These are phyloP conservation scores for Porites lutea DNA, from an alignment of 64 coral and sea anemone species.

Conservation along the genomic window DNA sequence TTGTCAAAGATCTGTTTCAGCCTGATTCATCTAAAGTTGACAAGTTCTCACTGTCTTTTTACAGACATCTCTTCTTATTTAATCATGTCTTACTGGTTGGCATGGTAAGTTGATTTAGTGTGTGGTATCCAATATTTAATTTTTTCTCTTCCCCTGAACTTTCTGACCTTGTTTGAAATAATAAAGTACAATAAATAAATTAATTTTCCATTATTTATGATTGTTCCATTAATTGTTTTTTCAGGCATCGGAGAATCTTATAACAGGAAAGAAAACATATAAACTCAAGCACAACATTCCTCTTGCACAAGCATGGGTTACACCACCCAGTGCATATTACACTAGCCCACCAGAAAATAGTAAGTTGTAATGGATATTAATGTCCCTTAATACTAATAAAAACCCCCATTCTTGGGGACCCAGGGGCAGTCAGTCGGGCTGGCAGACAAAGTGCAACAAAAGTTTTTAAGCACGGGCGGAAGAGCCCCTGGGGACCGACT, in stretches of 20 bases:
- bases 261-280: slow-evolving; percentile 90
- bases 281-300: slow-evolving; percentile 80
- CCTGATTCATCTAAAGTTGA: no score
- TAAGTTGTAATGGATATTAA: slow-evolving; percentile 36
- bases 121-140: not conserved
- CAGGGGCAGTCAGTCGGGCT: no score
- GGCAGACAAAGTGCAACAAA: no score
- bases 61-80: slow-evolving; percentile 95
- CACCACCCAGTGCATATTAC: slow-evolving; percentile 77
- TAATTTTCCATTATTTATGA: not conserved
- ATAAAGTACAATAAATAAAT: not conserved
- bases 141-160: not conserved
- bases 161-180: not conserved
- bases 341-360: slow-evolving; percentile 86
- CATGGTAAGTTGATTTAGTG: slow-evolving; percentile 59
- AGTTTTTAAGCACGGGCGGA: no score
- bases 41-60: slow-evolving; percentile 15
- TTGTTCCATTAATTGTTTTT: slow-evolving; percentile 1
- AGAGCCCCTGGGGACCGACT: no score
- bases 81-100: slow-evolving; percentile 81
- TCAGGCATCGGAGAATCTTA: slow-evolving; percentile 85
- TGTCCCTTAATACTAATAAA: no score
- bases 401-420: no score
- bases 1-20: no score
- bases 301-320: slow-evolving; percentile 84